These are phyloP conservation scores for Ornithoptera alexandrae DNA, from an alignment of 2,888 invertebrate genomes.

Conservation along the genomic window DNA sequence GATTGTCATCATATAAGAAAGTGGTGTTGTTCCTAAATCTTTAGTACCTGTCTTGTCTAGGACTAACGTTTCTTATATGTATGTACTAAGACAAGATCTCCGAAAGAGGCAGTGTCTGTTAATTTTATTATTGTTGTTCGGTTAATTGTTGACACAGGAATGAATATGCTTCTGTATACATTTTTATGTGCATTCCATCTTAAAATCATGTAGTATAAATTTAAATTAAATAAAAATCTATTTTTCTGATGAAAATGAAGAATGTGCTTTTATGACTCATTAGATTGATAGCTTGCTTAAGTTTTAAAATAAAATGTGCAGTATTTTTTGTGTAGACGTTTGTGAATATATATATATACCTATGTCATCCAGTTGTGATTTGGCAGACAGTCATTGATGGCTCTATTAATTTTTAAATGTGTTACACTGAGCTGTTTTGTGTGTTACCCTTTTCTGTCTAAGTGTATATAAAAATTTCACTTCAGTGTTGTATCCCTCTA, in stretches of 20 bases:
- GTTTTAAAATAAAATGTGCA: conserved; percentile 38
- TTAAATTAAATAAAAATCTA: background rate
- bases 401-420: conserved; percentile 3
- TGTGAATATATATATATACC: background rate
- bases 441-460: background rate
- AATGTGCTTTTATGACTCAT: conserved; percentile 32
- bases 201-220: conserved; percentile 38
- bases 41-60: too few species aligned
- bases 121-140: conserved; percentile 6
- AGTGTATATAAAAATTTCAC: conserved; percentile 25
- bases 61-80: too few species aligned
- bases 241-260: background rate
- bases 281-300: conserved; percentile 46
- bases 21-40: too few species aligned
- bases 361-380: background rate
- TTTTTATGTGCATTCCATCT: conserved; percentile 55
- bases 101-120: too few species aligned
- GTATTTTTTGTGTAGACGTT: background rate
- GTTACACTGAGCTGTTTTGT: background rate
- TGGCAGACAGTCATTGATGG: conserved; percentile 28
- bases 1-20: too few species aligned
- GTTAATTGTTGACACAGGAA: conserved; percentile 10
- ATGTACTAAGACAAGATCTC: too few species aligned
- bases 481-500: conserved; percentile 19
- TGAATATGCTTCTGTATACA: conserved; percentile 32